Conservation (phyloP, 2,888 invertebrate genomes). For the Caradrina kadenii region DNA sequence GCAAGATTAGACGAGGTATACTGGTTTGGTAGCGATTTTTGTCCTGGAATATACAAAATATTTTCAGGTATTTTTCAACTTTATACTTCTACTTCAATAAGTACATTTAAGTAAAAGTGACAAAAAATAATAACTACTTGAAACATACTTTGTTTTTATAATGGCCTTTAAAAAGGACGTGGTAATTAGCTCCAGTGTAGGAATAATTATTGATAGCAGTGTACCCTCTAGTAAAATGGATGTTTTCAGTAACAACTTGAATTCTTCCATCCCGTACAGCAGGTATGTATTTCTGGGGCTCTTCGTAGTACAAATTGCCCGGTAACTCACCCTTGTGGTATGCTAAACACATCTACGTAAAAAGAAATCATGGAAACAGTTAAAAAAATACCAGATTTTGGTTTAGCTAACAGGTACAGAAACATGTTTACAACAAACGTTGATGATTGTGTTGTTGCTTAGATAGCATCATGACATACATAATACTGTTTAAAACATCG, state of each 20-base stretch:
- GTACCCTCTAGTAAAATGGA: slow-evolving; percentile 2
- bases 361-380: too few relatives aligned
- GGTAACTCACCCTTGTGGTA: slow-evolving; percentile 70
- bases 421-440: too few relatives aligned
- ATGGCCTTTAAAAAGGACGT: slow-evolving; percentile 25
- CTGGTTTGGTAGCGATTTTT: slow-evolving; percentile 5
- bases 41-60: slow-evolving; percentile 3
- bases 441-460: too few relatives aligned
- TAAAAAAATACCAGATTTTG: too few relatives aligned
- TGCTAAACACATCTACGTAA: slow-evolving; percentile 67
- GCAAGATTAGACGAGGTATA: slow-evolving; percentile 3
- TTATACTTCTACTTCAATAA: too few relatives aligned
- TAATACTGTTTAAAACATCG: too few relatives aligned
- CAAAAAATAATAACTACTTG: too few relatives aligned
- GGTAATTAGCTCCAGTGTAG: slow-evolving; percentile 12
- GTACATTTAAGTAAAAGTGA: too few relatives aligned
- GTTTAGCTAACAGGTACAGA: too few relatives aligned
- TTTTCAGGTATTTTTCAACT: background rate
- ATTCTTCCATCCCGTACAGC: slow-evolving; percentile 67
- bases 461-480: too few relatives aligned
- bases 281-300: slow-evolving; percentile 66
- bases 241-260: slow-evolving; percentile 62
- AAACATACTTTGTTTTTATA: slow-evolving; percentile 11
- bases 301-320: slow-evolving; percentile 71
- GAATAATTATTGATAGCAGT: slow-evolving; percentile 12